phyloP scores from a whole-genome alignment of 2,888 invertebrate species.

The Balanococcus diminutus region DNA sequence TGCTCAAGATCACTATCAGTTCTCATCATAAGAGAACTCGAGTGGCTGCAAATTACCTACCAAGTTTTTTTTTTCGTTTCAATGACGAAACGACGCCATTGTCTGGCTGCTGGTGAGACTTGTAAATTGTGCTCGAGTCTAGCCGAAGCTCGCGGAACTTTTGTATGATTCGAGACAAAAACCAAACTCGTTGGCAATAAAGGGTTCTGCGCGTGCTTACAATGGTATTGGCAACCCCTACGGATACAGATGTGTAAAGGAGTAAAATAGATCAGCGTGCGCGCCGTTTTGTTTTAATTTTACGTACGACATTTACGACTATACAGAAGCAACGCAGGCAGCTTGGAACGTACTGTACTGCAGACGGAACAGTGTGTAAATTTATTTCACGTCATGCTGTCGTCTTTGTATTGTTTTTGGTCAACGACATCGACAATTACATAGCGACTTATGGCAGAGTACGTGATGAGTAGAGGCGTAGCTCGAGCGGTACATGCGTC shows the following conservation, averaged over 20 bases:
- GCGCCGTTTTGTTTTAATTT: neutral
- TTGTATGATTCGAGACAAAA: neutral
- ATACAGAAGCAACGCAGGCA: too few species aligned
- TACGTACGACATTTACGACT: neutral
- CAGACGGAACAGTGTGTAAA: neutral
- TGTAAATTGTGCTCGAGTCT: neutral
- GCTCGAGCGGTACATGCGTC: neutral
- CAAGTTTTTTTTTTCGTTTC: neutral
- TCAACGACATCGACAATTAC: conserved; percentile 49
- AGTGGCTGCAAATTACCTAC: neutral
- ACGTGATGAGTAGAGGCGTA: neutral
- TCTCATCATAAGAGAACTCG: neutral
- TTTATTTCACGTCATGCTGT: conserved; percentile 49
- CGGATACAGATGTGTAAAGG: conserved; percentile 21
- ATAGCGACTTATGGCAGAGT: conserved; percentile 25
- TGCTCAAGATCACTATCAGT: neutral
- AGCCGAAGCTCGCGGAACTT: neutral
- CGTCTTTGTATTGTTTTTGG: conserved; percentile 48
- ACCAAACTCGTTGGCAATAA: neutral
- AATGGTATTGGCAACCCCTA: neutral
- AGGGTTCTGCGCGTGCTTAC: neutral
- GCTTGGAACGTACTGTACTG: neutral
- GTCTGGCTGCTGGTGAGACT: neutral
- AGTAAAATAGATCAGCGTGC: conserved; percentile 3
- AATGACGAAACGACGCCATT: neutral